phyloP scores from a whole-genome alignment of 2,797 vertebrate species.

The Ptychadena robeensis region DNA sequence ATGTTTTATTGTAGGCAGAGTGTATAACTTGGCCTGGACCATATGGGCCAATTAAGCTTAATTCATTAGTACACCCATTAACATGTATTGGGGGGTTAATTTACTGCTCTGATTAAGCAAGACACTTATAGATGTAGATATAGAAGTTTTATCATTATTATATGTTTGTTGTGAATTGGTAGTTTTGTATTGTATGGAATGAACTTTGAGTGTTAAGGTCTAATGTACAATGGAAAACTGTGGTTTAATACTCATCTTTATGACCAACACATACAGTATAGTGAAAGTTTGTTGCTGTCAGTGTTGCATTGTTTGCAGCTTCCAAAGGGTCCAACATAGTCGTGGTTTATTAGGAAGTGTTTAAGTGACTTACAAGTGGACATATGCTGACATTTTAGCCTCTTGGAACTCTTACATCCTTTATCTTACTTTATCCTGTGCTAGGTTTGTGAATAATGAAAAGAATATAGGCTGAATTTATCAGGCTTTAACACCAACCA shows the following conservation, averaged over 20 bases:
- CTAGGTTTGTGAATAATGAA: constrained; percentile 2
- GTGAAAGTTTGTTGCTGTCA: not conserved
- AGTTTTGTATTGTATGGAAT: not conserved
- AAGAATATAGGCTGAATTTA: not conserved
- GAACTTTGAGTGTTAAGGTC: not conserved
- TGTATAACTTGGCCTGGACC: too few species aligned
- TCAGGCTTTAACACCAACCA: too few species aligned
- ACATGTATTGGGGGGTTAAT: not conserved
- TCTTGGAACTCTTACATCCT: not conserved
- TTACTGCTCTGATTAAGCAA: not conserved
- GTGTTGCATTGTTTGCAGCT: not conserved
- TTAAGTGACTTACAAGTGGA: not conserved
- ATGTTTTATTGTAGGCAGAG: not conserved
- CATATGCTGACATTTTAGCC: not conserved
- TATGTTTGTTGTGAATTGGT: constrained; percentile 3
- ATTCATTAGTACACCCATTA: too few species aligned
- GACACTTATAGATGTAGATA: not conserved
- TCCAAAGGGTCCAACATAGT: not conserved
- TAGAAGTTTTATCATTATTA: not conserved
- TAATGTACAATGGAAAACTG: not conserved
- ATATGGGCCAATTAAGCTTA: not conserved
- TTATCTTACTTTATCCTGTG: not conserved
- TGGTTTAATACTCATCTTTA: not conserved
- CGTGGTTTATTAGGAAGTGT: not conserved
- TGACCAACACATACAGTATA: not conserved